Evolutionary conservation across 1,140 invertebrate genomes (phyloP), one percentile per base, ranked within the genome.

Genomic region (Drosophila tristis): DNA sequence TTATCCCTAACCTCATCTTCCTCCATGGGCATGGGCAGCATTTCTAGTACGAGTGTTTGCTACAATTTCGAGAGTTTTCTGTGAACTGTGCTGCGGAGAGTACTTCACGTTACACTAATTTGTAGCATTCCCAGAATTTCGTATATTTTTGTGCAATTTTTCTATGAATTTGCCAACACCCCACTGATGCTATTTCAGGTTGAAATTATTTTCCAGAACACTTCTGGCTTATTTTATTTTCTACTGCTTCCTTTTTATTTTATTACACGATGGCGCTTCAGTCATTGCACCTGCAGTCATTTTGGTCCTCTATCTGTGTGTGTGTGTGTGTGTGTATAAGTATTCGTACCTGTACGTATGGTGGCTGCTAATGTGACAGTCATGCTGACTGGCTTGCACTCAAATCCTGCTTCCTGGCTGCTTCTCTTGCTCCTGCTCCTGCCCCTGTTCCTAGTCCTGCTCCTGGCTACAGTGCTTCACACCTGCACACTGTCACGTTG

Each of bases 281-380:
- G 70, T 86, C 82, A 89, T 71, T 79, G 79, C 72, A 87, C 76
- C 79, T 87, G 85, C 84, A 87, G 84, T 87, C 84, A 84, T 87
- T 84, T 87, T 59, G 53, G 48, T 43, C 16, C 16, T 16, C 16
- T 1, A 16, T 16, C 67, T 48, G 13, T 56, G 44, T 55, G 26
- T 26, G 8, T 45, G 35, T 57, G 43, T 6, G 25, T 53, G 35
- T 39, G 31, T 58, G 7, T 44, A 58, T 68, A 29, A 54, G 49
- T 59, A 31, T 80, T 39, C 65, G 43, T 16, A 43, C 60, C 53
- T 59, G 73, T 65, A 45, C 65, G 39, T 35, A 76, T 49, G 58
- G 66, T 77, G 73, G 63, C 74, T 78, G 78, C 84, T 87, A 89
- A 87, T 87, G 84, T 87, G 84, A 87, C 84, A 87, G 84, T 87